Base-by-base conservation (phyloP, 2,113 vertebrate species). In the Ptyas mucosa region DNA sequence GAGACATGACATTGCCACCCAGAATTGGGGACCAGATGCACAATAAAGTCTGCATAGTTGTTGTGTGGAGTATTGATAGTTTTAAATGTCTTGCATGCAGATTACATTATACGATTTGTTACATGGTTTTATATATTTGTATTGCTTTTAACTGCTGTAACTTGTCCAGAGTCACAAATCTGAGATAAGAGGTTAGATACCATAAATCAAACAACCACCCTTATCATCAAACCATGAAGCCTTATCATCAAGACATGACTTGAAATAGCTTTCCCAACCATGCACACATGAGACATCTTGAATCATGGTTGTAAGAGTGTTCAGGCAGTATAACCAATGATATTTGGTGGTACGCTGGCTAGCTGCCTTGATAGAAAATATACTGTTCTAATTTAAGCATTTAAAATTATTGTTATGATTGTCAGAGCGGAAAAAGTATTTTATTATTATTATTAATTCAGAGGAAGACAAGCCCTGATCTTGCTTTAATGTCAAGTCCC, bases 401-500 rank as follows among this genome's bases (percentile, higher is more conserved):
- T 93, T 24, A 21, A 81, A 69, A 89, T 53, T 1, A 75, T 91
- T 91, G 39, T 81, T 94, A 88, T 15, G 51, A 5, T 87, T 94
- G 26, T 90, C 89, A 81, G 12, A 21, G 85, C 26, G 75, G 46
- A 2, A 89, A 88, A 89, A 3, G 18, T 15, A 24, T 89, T 75
- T 61, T 46, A 46, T 34, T 55, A 7, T 90, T 86, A 55, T 14
- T 20, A 57, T 52, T 87, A n/a, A 18, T 69, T 92, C 29, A 92
- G 39, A 69, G 43, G 26, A 87, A 61, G 39, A 90, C 88, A 61
- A 46, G 86, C 49, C 81, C 53, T 26, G 52, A 15, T 1, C 18
- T 8, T 61, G 57, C 24, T 61, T 92, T 88, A 55, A 5, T 12
- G 26, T 52, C 53, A 3, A 1, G 29, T 34, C 57, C 90, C 85